Evolutionary conservation across 92 coral and sea anemone genomes (phyloP).

Genomic region (Palythoa grandiflora): DNA sequence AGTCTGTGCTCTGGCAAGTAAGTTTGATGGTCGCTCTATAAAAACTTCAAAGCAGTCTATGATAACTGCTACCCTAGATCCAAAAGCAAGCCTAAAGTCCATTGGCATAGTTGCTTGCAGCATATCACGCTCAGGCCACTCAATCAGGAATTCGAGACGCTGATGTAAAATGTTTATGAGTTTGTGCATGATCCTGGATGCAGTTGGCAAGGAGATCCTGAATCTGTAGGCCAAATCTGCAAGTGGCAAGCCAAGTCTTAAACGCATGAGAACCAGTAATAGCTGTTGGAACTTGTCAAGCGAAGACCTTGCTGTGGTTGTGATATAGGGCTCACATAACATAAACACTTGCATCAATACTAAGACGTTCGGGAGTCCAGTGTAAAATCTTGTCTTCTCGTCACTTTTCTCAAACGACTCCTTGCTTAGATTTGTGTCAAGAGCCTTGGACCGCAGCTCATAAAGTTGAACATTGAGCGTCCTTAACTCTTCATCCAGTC

Average conservation of each 20-base stretch:
- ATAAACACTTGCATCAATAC: slow-evolving; percentile 33
- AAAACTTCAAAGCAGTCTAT: slow-evolving; percentile 59
- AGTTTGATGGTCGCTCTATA: slow-evolving; percentile 59
- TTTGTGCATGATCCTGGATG: slow-evolving; percentile 25
- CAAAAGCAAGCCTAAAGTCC: slow-evolving; percentile 53
- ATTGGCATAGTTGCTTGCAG: slow-evolving; percentile 61
- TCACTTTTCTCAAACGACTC: slow-evolving; percentile 34
- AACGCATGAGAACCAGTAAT: neutral
- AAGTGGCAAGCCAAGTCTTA: slow-evolving; percentile 11
- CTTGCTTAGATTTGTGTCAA: slow-evolving; percentile 22
- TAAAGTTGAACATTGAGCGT: neutral
- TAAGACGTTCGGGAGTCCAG: slow-evolving; percentile 41
- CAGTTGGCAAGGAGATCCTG: slow-evolving; percentile 28
- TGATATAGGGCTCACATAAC: slow-evolving; percentile 28
- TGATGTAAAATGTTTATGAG: slow-evolving; percentile 29
- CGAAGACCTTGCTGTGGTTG: slow-evolving; percentile 11
- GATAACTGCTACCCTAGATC: slow-evolving; percentile 51
- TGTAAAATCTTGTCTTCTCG: slow-evolving; percentile 14
- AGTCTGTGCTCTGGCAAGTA: slow-evolving; percentile 61
- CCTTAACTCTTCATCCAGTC: slow-evolving; percentile 7
- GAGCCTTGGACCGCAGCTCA: slow-evolving; percentile 47
- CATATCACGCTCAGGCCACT: slow-evolving; percentile 58
- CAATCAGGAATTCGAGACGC: slow-evolving; percentile 39
- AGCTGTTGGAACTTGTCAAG: slow-evolving; percentile 6
- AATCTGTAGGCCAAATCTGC: slow-evolving; percentile 7